Conservation (phyloP, 2,113 vertebrate genomes). For the Phalacrocorax pelagicus region DNA sequence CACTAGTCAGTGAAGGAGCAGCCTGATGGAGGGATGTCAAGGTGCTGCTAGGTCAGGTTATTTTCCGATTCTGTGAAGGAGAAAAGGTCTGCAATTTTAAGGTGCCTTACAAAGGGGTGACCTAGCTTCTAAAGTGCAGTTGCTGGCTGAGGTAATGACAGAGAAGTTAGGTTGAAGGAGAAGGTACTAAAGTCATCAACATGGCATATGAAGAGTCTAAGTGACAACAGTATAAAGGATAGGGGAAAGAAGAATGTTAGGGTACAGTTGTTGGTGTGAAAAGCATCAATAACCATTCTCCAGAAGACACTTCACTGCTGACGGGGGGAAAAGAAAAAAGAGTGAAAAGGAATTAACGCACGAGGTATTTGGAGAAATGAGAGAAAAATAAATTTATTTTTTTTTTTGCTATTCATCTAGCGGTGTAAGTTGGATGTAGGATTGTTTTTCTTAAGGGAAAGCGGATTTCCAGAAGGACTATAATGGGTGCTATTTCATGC, state of each 20-base stretch:
- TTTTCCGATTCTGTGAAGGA: background rate
- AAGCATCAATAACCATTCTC: background rate
- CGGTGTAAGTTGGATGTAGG: background rate
- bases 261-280: rapidly evolving
- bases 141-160: background rate
- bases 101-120: background rate
- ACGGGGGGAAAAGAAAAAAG: background rate
- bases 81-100: background rate
- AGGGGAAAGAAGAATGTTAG: background rate
- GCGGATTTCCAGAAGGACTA: background rate
- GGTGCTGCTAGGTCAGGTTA: background rate
- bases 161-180: background rate
- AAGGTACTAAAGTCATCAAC: background rate
- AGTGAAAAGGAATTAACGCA: background rate
- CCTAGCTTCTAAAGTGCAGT: background rate
- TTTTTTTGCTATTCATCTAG: background rate
- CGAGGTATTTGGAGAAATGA: background rate
- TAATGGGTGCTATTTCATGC: background rate
- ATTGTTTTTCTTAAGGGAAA: background rate
- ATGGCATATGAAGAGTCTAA: background rate
- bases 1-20: background rate
- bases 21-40: background rate
- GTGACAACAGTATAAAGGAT: background rate
- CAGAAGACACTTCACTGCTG: background rate
- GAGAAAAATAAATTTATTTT: background rate